phyloP scores from a whole-genome alignment of 23 tunicate genomes.

The Phallusia fumigata region DNA sequence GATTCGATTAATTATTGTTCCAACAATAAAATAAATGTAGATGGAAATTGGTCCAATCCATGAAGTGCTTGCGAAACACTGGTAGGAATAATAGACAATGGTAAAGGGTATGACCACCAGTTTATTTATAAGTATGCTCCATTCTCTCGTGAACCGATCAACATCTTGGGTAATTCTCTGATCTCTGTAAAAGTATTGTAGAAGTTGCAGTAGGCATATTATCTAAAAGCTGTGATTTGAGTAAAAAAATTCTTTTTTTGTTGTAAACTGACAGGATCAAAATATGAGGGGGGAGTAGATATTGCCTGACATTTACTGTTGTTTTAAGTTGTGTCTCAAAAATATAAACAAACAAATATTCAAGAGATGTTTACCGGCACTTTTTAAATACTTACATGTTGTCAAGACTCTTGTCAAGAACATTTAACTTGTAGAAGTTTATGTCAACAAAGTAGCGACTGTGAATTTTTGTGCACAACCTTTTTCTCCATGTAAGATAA shows the following conservation, averaged over 20 bases:
- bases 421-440: constrained; percentile 66
- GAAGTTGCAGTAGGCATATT: neutral
- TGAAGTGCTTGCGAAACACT: constrained; percentile 88
- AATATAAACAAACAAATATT: too few relatives aligned
- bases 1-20: constrained; percentile 78
- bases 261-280: too few relatives aligned
- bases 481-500: constrained; percentile 78
- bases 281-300: too few relatives aligned
- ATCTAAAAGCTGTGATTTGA: too few relatives aligned
- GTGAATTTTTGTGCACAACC: constrained; percentile 59
- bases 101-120: constrained; percentile 87
- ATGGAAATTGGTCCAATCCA: constrained; percentile 88
- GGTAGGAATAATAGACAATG: constrained; percentile 82
- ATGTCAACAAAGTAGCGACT: constrained; percentile 41
- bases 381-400: constrained; percentile 73
- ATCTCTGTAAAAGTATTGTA: constrained; percentile 39
- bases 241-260: too few relatives aligned
- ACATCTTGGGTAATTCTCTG: constrained; percentile 84
- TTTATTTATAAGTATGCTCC: constrained; percentile 47
- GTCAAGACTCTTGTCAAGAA: constrained; percentile 57
- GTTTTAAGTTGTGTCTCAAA: too few relatives aligned
- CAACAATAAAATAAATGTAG: constrained; percentile 81
- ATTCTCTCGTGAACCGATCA: constrained; percentile 73
- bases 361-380: too few relatives aligned
- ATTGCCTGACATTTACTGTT: neutral